Percentiles rank a stretch among this genome's conserved stretches.
Evolutionary conservation across 2,888 invertebrate genomes (phyloP).

Genomic region (Aphidius colemani): DNA sequence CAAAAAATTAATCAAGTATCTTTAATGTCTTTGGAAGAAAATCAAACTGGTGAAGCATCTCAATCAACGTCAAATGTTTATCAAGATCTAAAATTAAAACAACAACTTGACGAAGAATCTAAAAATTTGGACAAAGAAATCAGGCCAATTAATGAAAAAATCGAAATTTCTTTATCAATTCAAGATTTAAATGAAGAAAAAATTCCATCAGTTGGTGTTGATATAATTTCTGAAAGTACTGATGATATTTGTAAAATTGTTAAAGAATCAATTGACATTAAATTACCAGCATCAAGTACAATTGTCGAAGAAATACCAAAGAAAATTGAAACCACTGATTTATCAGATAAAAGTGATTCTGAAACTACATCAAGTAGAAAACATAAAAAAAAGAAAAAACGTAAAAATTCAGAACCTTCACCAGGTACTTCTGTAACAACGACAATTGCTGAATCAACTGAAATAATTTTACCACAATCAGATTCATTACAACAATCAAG

Average conservation of each 20-base stretch:
- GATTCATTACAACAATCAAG: constrained; percentile 63
- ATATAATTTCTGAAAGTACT: constrained; percentile 45
- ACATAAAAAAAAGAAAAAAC: constrained; percentile 46
- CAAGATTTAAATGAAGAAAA: constrained; percentile 42
- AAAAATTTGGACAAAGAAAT: constrained; percentile 4
- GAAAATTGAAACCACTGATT: constrained; percentile 37
- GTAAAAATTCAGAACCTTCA: constrained; percentile 38
- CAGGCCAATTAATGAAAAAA: constrained; percentile 43
- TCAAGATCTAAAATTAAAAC: too few relatives aligned
- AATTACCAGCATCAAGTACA: constrained; percentile 45
- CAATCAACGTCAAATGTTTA: not conserved
- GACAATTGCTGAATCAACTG: constrained; percentile 64
- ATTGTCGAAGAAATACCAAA: constrained; percentile 27
- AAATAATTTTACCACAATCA: constrained; percentile 63
- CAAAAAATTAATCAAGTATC: not conserved
- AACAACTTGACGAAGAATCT: too few relatives aligned
- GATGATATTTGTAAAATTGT: constrained; percentile 41
- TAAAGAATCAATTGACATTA: constrained; percentile 50
- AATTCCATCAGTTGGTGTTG: constrained; percentile 46
- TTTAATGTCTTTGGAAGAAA: not conserved
- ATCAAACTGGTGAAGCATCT: not conserved
- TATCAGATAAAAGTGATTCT: constrained; percentile 41
- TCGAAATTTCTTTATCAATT: constrained; percentile 52
- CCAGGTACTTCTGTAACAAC: constrained; percentile 53
- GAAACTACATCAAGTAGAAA: constrained; percentile 37